Evolutionary conservation across 30 jellyfish, hydroid and myxozoan genomes (phyloP).

Genomic region (Cassiopea xamachana): DNA sequence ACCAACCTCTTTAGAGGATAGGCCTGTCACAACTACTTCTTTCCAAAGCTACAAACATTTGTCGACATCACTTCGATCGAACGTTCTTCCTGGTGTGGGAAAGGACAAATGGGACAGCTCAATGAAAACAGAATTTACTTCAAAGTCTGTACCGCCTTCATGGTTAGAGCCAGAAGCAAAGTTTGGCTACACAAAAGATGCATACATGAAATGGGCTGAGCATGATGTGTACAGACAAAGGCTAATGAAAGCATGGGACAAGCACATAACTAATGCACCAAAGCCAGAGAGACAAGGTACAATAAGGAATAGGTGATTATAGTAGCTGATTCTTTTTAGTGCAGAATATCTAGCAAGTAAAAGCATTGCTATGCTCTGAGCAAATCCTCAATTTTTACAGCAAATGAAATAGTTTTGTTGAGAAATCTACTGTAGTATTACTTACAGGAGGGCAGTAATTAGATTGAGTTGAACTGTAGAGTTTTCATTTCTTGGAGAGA

Average conservation of each 20-base stretch:
- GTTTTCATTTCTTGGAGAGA: no score
- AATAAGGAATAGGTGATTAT: neutral
- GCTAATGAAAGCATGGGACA: slow-evolving; percentile 78
- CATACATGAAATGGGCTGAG: slow-evolving; percentile 82
- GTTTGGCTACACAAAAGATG: slow-evolving; percentile 54
- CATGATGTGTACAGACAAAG: slow-evolving; percentile 77
- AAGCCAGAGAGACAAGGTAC: slow-evolving; percentile 54
- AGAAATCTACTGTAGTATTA: no score
- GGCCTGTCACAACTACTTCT: slow-evolving; percentile 1
- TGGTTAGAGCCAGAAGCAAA: slow-evolving; percentile 11
- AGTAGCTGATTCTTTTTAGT: neutral
- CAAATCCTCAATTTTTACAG: no score
- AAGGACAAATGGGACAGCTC: slow-evolving; percentile 68
- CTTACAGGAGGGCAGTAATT: no score
- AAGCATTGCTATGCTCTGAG: no score
- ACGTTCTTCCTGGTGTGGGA: slow-evolving; percentile 80
- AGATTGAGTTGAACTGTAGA: no score
- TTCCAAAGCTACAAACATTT: slow-evolving; percentile 40
- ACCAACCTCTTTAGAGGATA: neutral
- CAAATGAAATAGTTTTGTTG: no score
- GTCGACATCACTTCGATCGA: slow-evolving; percentile 62
- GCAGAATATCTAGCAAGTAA: no score
- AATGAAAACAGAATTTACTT: slow-evolving; percentile 7
- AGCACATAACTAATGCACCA: slow-evolving; percentile 57
- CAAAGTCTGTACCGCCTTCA: slow-evolving; percentile 31